Conservation (phyloP, 1,140 invertebrate species). For the Aporrectodea caliginosa region DNA sequence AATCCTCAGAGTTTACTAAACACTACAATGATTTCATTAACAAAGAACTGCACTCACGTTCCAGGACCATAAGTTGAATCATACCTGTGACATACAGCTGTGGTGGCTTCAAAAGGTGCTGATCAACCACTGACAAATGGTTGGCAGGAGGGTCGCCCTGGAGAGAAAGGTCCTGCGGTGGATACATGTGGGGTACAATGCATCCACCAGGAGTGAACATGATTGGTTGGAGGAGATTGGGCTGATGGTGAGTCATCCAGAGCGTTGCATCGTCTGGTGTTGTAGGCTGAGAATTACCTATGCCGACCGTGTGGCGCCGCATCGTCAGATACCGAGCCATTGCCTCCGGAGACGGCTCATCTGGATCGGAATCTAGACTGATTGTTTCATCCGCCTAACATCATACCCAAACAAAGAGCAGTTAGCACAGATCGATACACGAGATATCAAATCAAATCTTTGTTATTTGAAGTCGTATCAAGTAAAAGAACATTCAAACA, state of each 20-base stretch:
- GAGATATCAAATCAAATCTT: too few species aligned
- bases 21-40: too few species aligned
- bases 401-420: not conserved
- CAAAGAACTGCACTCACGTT: too few species aligned
- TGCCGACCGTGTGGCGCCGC: conserved; percentile 85
- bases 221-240: conserved; percentile 74
- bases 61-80: too few species aligned
- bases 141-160: conserved; percentile 34
- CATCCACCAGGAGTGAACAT: conserved; percentile 62
- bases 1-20: too few species aligned
- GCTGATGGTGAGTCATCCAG: conserved; percentile 53
- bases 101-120: conserved; percentile 86
- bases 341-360: conserved; percentile 54
- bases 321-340: conserved; percentile 59
- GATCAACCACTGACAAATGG: conserved; percentile 61
- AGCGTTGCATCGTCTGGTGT: not conserved
- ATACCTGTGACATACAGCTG: conserved; percentile 79
- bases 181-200: conserved; percentile 13
- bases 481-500: too few species aligned
- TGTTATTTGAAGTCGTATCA: too few species aligned
- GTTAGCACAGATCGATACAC: too few species aligned
- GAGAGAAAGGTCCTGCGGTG: conserved; percentile 22
- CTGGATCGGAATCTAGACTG: conserved; percentile 59
- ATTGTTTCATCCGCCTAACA: conserved; percentile 42
- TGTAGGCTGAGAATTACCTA: conserved; percentile 60